Evolutionary conservation across 2,797 vertebrate species (phyloP).

Genomic region (Ataeniobius toweri): DNA sequence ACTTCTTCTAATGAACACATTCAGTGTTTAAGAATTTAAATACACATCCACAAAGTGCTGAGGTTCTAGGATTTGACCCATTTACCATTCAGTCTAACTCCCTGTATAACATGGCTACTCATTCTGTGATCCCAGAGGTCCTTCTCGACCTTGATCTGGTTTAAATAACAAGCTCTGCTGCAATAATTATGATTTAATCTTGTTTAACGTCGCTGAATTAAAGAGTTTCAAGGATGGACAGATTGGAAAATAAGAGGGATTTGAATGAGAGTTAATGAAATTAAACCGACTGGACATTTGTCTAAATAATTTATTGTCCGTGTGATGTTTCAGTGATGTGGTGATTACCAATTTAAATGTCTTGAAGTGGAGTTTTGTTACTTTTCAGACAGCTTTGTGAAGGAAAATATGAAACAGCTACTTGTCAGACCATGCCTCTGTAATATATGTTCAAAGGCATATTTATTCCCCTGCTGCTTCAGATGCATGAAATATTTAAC

Average conservation of each 20-base stretch:
- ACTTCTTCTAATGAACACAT: slow-evolving; percentile 37
- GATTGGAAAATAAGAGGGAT: slow-evolving; percentile 74
- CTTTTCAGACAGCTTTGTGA: slow-evolving; percentile 54
- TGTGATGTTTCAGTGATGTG: slow-evolving; percentile 75
- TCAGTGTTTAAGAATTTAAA: slow-evolving; percentile 41
- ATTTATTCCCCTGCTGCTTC: slow-evolving; percentile 70
- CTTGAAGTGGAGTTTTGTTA: slow-evolving; percentile 66
- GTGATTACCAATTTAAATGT: slow-evolving; percentile 82
- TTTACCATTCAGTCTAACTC: slow-evolving; percentile 43
- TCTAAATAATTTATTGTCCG: slow-evolving; percentile 81
- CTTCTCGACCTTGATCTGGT: slow-evolving; percentile 73
- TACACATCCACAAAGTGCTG: slow-evolving; percentile 40
- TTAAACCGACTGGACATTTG: slow-evolving; percentile 71
- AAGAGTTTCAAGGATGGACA: slow-evolving; percentile 74
- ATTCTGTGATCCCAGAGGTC: slow-evolving; percentile 43
- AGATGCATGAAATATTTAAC: slow-evolving; percentile 74
- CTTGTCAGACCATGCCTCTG: slow-evolving; percentile 69
- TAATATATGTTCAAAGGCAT: slow-evolving; percentile 73
- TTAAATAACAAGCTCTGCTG: slow-evolving; percentile 64
- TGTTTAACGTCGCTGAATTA: slow-evolving; percentile 70
- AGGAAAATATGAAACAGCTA: slow-evolving; percentile 57
- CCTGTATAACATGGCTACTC: slow-evolving; percentile 35
- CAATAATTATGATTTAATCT: slow-evolving; percentile 75
- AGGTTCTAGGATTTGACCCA: slow-evolving; percentile 63
- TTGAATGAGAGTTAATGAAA: slow-evolving; percentile 73